Evolutionary conservation across 2,113 vertebrate genomes (phyloP).

Genomic region (Bombycilla garrulus): DNA sequence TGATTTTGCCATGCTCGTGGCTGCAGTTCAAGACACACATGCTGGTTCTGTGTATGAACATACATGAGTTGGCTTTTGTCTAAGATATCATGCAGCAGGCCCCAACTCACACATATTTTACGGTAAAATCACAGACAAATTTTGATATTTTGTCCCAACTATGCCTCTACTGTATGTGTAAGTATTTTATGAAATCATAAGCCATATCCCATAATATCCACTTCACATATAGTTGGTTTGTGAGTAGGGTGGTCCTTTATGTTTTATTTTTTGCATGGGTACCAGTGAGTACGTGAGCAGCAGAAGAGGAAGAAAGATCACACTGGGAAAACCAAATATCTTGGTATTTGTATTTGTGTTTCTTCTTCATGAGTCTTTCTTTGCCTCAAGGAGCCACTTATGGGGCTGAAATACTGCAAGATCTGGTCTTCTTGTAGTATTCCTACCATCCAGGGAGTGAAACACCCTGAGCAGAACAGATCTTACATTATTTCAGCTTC

Average conservation of each 20-base stretch:
- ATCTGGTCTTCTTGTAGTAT: conserved; percentile 48
- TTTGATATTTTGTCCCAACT: background rate
- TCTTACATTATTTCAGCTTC: conserved; percentile 66
- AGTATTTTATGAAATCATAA: background rate
- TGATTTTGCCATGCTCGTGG: background rate
- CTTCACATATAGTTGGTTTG: background rate
- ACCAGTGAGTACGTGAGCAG: background rate
- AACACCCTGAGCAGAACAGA: conserved; percentile 65
- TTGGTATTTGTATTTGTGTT: conserved; percentile 49
- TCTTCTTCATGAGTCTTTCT: conserved; percentile 48
- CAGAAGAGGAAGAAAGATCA: conserved; percentile 17
- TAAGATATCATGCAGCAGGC: accelerated
- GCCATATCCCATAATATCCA: background rate
- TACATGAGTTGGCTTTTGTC: background rate
- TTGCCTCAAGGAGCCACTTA: conserved; percentile 67
- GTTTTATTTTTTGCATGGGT: background rate
- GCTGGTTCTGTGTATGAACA: background rate
- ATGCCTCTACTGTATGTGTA: background rate
- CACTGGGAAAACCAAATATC: conserved; percentile 40
- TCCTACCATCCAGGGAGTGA: conserved; percentile 47
- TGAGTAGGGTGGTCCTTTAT: background rate
- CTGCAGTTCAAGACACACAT: background rate
- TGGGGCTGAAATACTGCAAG: conserved; percentile 60
- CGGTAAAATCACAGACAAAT: background rate
- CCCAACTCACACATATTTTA: background rate